A percentile compares a stretch with the other conserved stretches of the same genome.
Evolutionary conservation across 2,888 invertebrate genomes (phyloP).

Genomic region (Taenaris catops): DNA sequence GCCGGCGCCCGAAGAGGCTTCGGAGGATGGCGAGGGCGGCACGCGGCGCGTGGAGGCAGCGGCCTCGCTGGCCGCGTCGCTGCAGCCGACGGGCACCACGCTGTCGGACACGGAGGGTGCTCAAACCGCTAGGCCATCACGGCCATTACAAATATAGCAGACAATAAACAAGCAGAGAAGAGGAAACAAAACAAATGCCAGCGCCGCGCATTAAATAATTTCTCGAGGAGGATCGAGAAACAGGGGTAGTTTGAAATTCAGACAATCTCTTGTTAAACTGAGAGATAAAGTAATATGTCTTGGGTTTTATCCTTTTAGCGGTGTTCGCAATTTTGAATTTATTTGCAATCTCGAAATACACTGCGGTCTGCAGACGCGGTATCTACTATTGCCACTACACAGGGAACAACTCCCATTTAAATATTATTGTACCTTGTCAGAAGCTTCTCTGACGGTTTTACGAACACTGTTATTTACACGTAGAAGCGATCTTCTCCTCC

Average conservation of each 20-base stretch:
- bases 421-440: conserved; percentile 20
- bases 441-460: too few relatives aligned
- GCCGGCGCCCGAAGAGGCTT: conserved; percentile 16
- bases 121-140: too few relatives aligned
- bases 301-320: conserved; percentile 21
- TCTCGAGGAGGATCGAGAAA: not conserved
- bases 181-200: too few relatives aligned
- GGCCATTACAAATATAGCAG: too few relatives aligned
- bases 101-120: conserved; percentile 95
- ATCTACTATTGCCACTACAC: conserved; percentile 3
- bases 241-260: conserved; percentile 3
- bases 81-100: conserved; percentile 99
- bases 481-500: too few relatives aligned
- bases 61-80: conserved; percentile 95
- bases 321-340: conserved; percentile 26
- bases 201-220: conserved; percentile 84
- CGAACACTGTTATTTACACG: too few relatives aligned
- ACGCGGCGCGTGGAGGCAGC: conserved; percentile 93
- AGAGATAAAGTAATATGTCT: conserved; percentile 19
- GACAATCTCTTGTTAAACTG: conserved; percentile 10
- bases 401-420: conserved; percentile 21
- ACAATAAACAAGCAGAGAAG: too few relatives aligned
- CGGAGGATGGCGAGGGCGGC: conserved; percentile 38
- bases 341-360: conserved; percentile 29
- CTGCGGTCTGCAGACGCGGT: conserved; percentile 26